These are phyloP conservation scores for Cremastinae sp. DNA, from an alignment of 2,888 invertebrate species.

Conservation along the genomic window DNA sequence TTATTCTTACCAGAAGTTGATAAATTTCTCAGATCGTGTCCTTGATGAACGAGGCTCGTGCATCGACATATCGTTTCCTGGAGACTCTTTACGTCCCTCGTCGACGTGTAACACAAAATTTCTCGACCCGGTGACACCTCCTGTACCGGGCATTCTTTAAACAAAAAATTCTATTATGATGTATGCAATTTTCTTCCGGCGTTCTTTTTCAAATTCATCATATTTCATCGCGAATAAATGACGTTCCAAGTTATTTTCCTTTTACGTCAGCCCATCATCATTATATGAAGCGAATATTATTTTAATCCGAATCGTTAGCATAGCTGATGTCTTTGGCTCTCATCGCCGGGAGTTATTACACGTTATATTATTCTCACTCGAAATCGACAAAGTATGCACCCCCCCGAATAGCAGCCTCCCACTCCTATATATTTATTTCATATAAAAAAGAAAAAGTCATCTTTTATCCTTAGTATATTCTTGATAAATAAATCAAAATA, in stretches of 20 bases:
- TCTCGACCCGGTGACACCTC: slow-evolving; percentile 74
- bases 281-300: slow-evolving; percentile 31
- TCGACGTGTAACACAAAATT: slow-evolving; percentile 76
- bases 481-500: too few relatives aligned
- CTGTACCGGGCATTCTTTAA: slow-evolving; percentile 75
- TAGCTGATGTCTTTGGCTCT: too few relatives aligned
- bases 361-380: too few relatives aligned
- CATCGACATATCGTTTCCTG: slow-evolving; percentile 75
- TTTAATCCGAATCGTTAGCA: slow-evolving; percentile 71
- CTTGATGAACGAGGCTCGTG: slow-evolving; percentile 76
- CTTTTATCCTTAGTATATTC: too few relatives aligned
- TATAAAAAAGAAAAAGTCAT: too few relatives aligned
- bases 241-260: slow-evolving; percentile 38
- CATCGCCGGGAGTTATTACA: too few relatives aligned
- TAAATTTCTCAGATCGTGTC: slow-evolving; percentile 74
- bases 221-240: slow-evolving; percentile 1
- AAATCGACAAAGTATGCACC: too few relatives aligned
- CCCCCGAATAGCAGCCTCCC: too few relatives aligned
- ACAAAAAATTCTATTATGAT: slow-evolving; percentile 21
- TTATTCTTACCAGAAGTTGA: slow-evolving; percentile 76
- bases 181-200: slow-evolving; percentile 13
- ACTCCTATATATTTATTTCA: too few relatives aligned
- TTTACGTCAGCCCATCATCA: slow-evolving; percentile 62
- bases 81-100: slow-evolving; percentile 66
- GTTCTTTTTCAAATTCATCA: slow-evolving; percentile 14